A percentile compares a stretch with the other conserved stretches of the same genome.
Conservation (phyloP, 2,888 invertebrate genomes). For the Acanthosepion pharaonis region DNA sequence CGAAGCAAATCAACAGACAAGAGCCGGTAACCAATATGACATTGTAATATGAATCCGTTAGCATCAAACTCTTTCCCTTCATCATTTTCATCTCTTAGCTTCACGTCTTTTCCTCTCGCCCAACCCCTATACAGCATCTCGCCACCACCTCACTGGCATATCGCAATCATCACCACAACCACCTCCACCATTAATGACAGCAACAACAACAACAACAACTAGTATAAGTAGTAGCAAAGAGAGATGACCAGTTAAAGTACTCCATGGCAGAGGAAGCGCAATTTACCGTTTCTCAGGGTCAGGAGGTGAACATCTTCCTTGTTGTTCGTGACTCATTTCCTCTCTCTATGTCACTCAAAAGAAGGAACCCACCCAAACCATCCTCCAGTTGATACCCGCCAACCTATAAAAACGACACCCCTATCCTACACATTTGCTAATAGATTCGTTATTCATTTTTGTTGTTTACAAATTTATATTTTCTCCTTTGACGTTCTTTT, state of each 20-base stretch:
- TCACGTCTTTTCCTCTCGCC: background rate
- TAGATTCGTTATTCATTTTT: background rate
- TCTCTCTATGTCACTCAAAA: background rate
- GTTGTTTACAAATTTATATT: background rate
- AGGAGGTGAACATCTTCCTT: constrained; percentile 20
- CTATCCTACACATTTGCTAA: background rate
- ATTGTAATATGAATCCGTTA: background rate
- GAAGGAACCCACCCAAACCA: background rate
- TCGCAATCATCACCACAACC: background rate
- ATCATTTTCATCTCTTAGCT: background rate
- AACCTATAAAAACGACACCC: background rate
- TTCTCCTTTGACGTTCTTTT: background rate
- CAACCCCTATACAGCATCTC: background rate
- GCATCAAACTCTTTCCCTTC: background rate
- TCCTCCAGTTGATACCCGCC: background rate
- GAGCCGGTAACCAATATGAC: background rate
- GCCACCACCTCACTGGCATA: background rate
- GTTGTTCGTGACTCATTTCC: background rate
- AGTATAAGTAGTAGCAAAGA: background rate
- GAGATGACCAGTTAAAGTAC: background rate
- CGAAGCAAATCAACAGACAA: background rate
- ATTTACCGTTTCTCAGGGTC: constrained; percentile 33
- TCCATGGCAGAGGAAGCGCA: background rate
- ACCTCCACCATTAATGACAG: background rate
- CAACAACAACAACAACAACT: background rate